phyloP scores from a whole-genome alignment of 2,113 vertebrate genomes.

The Okapia johnstoni region DNA sequence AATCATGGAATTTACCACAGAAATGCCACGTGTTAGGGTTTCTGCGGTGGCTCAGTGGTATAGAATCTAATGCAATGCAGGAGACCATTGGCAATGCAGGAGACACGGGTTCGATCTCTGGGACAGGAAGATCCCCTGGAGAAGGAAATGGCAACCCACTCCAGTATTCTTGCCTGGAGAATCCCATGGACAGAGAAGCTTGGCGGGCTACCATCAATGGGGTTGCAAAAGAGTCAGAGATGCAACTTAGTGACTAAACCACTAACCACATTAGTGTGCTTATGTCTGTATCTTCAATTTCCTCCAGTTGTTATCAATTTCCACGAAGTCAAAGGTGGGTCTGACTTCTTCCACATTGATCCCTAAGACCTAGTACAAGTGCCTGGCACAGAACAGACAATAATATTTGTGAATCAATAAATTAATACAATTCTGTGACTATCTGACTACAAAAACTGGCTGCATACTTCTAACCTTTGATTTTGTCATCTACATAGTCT shows the following conservation, averaged over 20 bases:
- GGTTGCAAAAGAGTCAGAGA: background rate
- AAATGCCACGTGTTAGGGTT: background rate
- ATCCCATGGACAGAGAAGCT: background rate
- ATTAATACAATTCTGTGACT: background rate
- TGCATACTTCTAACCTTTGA: fast-evolving
- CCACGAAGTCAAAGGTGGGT: background rate
- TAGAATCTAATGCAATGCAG: background rate
- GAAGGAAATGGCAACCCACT: background rate
- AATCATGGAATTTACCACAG: background rate
- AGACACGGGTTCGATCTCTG: background rate
- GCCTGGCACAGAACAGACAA: no score
- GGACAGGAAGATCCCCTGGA: background rate
- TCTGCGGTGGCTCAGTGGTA: background rate
- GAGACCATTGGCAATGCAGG: background rate
- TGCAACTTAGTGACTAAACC: background rate
- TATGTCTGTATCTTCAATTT: background rate
- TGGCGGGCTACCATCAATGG: background rate
- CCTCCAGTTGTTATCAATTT: background rate
- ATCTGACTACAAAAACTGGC: background rate
- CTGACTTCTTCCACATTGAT: background rate
- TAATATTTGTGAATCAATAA: background rate
- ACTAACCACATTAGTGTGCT: background rate
- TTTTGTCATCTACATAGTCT: background rate
- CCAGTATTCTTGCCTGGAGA: background rate
- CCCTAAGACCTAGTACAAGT: background rate